Percentiles rank a stretch among this genome's conserved stretches.
phyloP scores from a whole-genome alignment of 2,797 vertebrate species.

The Crocodylus rhombifer region DNA sequence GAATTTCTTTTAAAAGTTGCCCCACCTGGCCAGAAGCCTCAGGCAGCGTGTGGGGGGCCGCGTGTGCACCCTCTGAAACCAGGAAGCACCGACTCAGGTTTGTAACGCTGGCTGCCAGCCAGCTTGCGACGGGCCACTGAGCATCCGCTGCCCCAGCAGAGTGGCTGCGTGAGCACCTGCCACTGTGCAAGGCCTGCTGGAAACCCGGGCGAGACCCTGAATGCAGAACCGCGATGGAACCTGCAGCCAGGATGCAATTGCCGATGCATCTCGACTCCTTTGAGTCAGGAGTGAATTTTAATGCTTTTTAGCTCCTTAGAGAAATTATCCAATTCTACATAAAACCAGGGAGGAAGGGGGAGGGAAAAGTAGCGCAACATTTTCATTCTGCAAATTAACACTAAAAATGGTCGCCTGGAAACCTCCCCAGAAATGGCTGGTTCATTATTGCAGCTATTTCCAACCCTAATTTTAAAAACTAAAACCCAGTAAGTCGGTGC shows the following conservation, averaged over 20 bases:
- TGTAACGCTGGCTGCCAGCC: background rate
- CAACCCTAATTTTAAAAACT: background rate
- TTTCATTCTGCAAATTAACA: constrained; percentile 63
- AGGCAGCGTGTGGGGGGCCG: background rate
- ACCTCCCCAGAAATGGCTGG: background rate
- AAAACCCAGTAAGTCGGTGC: background rate
- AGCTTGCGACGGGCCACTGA: background rate
- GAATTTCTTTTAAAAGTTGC: background rate
- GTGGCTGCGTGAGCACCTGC: background rate
- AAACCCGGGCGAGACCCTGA: background rate
- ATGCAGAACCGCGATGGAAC: background rate
- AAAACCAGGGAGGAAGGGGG: constrained; percentile 16
- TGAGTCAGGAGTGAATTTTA: constrained; percentile 21
- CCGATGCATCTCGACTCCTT: background rate
- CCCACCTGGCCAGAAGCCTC: background rate
- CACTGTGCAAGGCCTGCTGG: background rate
- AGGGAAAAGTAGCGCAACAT: constrained; percentile 32
- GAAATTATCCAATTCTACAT: constrained; percentile 53
- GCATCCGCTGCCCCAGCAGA: background rate
- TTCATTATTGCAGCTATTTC: background rate
- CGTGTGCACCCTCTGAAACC: background rate
- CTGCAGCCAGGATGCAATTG: background rate
- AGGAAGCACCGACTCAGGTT: background rate
- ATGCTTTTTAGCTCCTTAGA: constrained; percentile 63
- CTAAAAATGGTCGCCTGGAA: background rate